phyloP scores from a whole-genome alignment of 2,888 invertebrate species.

The Bimastos eiseni region DNA sequence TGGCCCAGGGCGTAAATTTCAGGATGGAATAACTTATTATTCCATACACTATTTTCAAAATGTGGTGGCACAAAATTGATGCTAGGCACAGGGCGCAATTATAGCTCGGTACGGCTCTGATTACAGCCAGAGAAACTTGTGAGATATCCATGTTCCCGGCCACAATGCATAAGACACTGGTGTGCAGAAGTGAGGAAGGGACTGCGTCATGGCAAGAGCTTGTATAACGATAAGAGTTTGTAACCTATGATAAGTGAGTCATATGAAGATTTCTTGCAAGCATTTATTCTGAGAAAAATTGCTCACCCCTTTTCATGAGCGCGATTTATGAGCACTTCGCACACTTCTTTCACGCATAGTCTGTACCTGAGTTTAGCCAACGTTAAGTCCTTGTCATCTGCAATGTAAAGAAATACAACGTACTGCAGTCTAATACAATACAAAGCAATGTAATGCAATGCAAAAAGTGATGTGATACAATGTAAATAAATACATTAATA shows the following conservation, averaged over 20 bases:
- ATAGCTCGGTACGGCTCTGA: no score
- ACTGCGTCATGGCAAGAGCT: no score
- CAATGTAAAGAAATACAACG: not conserved
- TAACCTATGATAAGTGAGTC: not conserved
- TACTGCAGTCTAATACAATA: not conserved
- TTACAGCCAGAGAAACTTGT: not conserved
- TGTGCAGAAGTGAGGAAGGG: no score
- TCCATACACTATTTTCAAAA: no score
- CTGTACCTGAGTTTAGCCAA: not conserved
- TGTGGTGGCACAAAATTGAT: no score
- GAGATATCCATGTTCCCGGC: no score
- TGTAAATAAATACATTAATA: not conserved
- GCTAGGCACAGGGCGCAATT: no score
- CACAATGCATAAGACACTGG: no score
- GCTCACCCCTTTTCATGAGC: not conserved
- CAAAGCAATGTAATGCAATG: not conserved
- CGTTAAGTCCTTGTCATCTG: conserved; percentile 16
- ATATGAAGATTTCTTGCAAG: not conserved
- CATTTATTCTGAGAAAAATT: not conserved
- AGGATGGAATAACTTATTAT: no score
- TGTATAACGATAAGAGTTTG: no score
- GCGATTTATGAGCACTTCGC: not conserved
- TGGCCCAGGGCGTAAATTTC: no score
- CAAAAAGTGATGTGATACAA: not conserved
- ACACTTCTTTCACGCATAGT: conserved; percentile 16